phyloP scores from a whole-genome alignment of 1,140 invertebrate genomes.

The Meloidogyne hapla region DNA sequence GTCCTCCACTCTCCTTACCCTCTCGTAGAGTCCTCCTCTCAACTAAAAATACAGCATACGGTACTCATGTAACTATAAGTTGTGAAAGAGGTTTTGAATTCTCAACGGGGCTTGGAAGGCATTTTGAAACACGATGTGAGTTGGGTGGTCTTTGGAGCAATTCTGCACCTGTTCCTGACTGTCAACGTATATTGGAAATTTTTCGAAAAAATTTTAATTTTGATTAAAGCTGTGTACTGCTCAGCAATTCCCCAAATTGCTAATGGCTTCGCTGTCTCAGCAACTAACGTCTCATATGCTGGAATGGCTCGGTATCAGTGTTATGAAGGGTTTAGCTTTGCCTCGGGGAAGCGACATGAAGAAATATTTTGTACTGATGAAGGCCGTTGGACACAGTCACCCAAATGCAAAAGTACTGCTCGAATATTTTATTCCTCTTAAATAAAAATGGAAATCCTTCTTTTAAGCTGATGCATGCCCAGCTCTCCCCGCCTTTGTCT shows the following conservation, averaged over 20 bases:
- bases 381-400: constrained; percentile 55
- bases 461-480: constrained; percentile 72
- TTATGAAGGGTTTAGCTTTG: constrained; percentile 91
- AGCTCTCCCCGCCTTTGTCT: constrained; percentile 80
- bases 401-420: constrained; percentile 51
- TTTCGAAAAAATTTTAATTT: constrained; percentile 22
- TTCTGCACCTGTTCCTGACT: constrained; percentile 79
- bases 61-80: constrained; percentile 81
- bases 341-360: constrained; percentile 80
- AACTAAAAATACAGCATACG: constrained; percentile 85
- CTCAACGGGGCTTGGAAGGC: constrained; percentile 70
- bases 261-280: constrained; percentile 91
- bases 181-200: constrained; percentile 73
- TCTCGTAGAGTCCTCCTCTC: constrained; percentile 74
- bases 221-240: constrained; percentile 92
- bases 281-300: constrained; percentile 87
- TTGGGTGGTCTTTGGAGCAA: constrained; percentile 88
- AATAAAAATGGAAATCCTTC: constrained; percentile 9
- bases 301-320: constrained; percentile 91
- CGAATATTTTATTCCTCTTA: constrained; percentile 6
- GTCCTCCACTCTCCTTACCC: constrained; percentile 79
- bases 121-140: constrained; percentile 70
- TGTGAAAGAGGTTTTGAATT: constrained; percentile 92
- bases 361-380: constrained; percentile 65
- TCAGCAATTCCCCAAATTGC: constrained; percentile 94